Evolutionary conservation across 2,888 invertebrate species (phyloP).

Genomic region (Nomada ruficornis): DNA sequence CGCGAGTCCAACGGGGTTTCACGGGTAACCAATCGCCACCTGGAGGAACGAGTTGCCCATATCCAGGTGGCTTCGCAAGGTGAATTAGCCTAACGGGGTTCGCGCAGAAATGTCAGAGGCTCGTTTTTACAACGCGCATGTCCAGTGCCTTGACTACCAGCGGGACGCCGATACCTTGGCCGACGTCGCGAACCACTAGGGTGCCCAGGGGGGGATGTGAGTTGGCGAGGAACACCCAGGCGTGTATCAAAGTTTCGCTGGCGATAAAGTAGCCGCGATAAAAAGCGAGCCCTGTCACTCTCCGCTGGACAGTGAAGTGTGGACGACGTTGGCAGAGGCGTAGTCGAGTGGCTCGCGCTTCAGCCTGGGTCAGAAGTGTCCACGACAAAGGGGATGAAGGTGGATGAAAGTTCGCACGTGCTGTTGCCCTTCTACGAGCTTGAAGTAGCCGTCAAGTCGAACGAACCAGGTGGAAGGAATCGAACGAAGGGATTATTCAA

Average conservation of each 20-base stretch:
- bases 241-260: slow-evolving; percentile 73
- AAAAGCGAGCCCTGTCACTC: slow-evolving; percentile 51
- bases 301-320: slow-evolving; percentile 42
- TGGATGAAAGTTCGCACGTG: slow-evolving; percentile 50
- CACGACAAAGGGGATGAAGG: too few relatives aligned
- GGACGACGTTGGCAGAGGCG: slow-evolving; percentile 15
- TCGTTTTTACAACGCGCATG: slow-evolving; percentile 73
- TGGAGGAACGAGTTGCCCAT: too few relatives aligned
- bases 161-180: slow-evolving; percentile 72
- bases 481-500: background rate
- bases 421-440: slow-evolving; percentile 66
- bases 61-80: too few relatives aligned
- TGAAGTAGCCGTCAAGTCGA: slow-evolving; percentile 53
- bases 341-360: slow-evolving; percentile 8
- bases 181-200: slow-evolving; percentile 58
- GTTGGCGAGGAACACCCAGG: slow-evolving; percentile 36
- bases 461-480: background rate
- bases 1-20: background rate
- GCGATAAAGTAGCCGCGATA: slow-evolving; percentile 54
- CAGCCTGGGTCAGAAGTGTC: slow-evolving; percentile 7
- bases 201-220: slow-evolving; percentile 19
- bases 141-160: slow-evolving; percentile 80
- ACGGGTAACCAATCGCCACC: too few relatives aligned
- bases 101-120: slow-evolving; percentile 29
- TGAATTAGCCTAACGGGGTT: background rate